phyloP scores from a whole-genome alignment of 2,888 invertebrate genomes.

The Bedellia somnulentella region DNA sequence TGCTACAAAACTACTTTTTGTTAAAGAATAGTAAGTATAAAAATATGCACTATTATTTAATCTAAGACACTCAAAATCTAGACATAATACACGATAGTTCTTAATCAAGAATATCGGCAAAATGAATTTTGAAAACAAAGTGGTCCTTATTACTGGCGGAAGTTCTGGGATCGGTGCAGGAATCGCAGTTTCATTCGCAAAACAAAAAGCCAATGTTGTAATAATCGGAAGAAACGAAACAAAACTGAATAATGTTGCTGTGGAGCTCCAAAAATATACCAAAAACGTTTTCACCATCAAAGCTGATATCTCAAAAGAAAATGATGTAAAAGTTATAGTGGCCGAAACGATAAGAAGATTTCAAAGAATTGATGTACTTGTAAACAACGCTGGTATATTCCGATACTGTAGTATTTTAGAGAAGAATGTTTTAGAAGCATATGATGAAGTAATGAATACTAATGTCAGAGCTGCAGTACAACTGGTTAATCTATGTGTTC shows the following conservation, averaged over 20 bases:
- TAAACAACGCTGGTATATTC: constrained; percentile 23
- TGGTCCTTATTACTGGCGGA: constrained; percentile 23
- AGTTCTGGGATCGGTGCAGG: constrained; percentile 30
- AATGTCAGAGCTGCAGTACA: constrained; percentile 19
- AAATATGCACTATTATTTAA: no score
- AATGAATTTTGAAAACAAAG: constrained; percentile 17
- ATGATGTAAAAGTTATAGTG: constrained; percentile 15
- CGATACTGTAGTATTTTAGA: constrained; percentile 12
- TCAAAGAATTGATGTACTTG: constrained; percentile 20
- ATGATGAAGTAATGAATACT: constrained; percentile 17
- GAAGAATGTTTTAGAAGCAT: constrained; percentile 15
- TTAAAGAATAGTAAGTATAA: no score
- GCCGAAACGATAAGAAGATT: constrained; percentile 17
- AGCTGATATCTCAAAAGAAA: constrained; percentile 20
- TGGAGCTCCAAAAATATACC: constrained; percentile 13
- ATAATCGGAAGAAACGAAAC: constrained; percentile 18
- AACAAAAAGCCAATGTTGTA: constrained; percentile 18
- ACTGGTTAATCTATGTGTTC: constrained; percentile 17
- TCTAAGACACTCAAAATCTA: no score
- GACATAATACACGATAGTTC: no score
- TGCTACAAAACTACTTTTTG: no score
- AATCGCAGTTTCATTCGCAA: constrained; percentile 19
- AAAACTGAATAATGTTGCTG: constrained; percentile 15
- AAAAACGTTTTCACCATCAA: constrained; percentile 14
- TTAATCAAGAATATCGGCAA: no score